A percentile compares a stretch with the other conserved stretches of the same genome.
Conservation (phyloP, 2,888 invertebrate genomes). For the Schrankia costaestrigalis region DNA sequence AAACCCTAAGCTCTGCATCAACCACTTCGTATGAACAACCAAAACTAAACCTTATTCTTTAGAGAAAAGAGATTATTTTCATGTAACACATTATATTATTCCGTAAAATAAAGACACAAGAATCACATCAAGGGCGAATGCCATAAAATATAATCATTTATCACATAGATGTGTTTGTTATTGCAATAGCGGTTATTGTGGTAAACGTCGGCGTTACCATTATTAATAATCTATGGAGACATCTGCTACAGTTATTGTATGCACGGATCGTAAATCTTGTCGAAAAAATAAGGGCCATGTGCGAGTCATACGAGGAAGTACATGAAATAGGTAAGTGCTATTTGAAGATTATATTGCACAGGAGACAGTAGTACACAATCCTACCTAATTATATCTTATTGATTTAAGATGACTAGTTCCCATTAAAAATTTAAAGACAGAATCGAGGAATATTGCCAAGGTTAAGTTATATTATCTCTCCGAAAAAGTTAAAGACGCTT, state of each 20-base stretch:
- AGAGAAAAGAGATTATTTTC: too few species aligned
- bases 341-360: too few species aligned
- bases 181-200: conserved; percentile 69
- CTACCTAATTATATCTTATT: too few species aligned
- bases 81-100: too few species aligned
- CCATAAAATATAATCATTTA: conserved; percentile 78
- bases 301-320: conserved; percentile 38
- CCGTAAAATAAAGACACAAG: conserved; percentile 70
- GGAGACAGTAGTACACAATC: too few species aligned
- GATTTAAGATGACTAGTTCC: too few species aligned
- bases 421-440: too few species aligned
- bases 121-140: conserved; percentile 65
- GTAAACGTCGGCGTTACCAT: conserved; percentile 73
- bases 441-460: too few species aligned
- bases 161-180: conserved; percentile 73
- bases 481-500: too few species aligned
- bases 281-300: conserved; percentile 33
- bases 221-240: conserved; percentile 66
- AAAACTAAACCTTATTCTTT: conserved; percentile 23
- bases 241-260: conserved; percentile 66
- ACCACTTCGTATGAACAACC: too few species aligned
- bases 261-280: conserved; percentile 42
- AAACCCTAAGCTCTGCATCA: conserved; percentile 58
- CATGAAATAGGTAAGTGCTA: too few species aligned
- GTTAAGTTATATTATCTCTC: too few species aligned